Conservation (phyloP, 2,113 vertebrate genomes). For the Desmodus rotundus region DNA sequence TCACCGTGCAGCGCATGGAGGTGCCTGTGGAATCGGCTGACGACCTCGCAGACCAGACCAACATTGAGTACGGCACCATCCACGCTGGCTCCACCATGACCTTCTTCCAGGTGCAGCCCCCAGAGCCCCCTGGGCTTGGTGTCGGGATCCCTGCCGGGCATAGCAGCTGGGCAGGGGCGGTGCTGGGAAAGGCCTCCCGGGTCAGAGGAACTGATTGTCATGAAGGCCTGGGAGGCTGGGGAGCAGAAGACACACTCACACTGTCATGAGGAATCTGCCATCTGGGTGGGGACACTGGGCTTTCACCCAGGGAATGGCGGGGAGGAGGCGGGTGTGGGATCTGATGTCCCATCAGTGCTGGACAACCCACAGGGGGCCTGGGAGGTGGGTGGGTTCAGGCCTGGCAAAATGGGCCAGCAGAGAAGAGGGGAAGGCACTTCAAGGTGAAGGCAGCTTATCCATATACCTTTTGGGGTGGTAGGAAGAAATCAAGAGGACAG, state of each 20-base stretch:
- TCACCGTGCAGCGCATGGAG: constrained; percentile 96
- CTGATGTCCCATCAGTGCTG: background rate
- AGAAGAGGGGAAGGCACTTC: background rate
- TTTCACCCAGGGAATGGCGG: background rate
- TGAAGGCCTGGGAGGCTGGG: background rate
- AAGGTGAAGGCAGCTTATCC: background rate
- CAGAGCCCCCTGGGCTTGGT: background rate
- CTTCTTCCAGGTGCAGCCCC: constrained; percentile 90
- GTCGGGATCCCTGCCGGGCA: fast-evolving
- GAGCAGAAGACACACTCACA: background rate
- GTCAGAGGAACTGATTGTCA: background rate
- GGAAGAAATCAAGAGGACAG: background rate
- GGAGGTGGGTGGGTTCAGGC: background rate
- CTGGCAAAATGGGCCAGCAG: background rate
- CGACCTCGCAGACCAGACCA: constrained; percentile 93
- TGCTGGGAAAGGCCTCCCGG: background rate
- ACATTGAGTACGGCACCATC: constrained; percentile 95
- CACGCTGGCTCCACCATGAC: constrained; percentile 96
- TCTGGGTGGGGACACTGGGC: background rate
- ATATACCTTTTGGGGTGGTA: background rate
- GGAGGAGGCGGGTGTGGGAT: too few species aligned
- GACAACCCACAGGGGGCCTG: background rate
- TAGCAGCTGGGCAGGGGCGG: background rate
- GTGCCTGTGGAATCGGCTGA: constrained; percentile 92
- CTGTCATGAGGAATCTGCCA: background rate